Percentiles rank a stretch among this genome's conserved stretches.
Conservation (phyloP, 1,140 invertebrate genomes). For the Achatina immaculata region DNA sequence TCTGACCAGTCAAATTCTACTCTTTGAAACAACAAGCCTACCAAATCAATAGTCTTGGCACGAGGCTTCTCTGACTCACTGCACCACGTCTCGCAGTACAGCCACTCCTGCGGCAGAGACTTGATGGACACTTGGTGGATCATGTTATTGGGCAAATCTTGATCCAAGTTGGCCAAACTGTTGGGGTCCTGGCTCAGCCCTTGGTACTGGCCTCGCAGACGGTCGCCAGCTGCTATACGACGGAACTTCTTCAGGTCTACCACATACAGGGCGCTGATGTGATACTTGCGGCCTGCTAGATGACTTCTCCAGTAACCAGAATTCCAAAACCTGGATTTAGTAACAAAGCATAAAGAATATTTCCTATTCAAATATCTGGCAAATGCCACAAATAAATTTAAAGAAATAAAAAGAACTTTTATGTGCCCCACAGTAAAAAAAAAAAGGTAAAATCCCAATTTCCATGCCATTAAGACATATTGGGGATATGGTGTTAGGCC, state of each 20-base stretch:
- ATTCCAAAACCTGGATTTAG: constrained; percentile 91
- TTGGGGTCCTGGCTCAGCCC: constrained; percentile 95
- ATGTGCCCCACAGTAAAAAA: too few species aligned
- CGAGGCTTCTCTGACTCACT: constrained; percentile 88
- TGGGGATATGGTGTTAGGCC: too few species aligned
- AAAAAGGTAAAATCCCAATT: too few species aligned
- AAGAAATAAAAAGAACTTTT: too few species aligned
- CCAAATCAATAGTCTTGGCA: constrained; percentile 99
- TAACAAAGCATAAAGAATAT: too few species aligned
- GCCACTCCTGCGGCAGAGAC: constrained; percentile 98
- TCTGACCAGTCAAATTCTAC: too few species aligned
- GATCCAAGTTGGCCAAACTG: constrained; percentile 94
- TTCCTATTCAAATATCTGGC: too few species aligned
- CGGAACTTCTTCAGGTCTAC: constrained; percentile 97
- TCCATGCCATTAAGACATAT: too few species aligned
- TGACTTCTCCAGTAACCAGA: constrained; percentile 99
- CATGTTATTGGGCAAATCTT: constrained; percentile 96
- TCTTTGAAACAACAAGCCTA: too few species aligned
- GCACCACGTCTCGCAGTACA: constrained; percentile 99
- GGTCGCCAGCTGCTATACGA: constrained; percentile 96
- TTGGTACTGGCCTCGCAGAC: constrained; percentile 79
- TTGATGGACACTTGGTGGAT: constrained; percentile 99
- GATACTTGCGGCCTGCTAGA: constrained; percentile 93
- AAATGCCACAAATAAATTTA: too few species aligned
- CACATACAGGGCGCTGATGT: constrained; percentile 96